Percentiles rank a stretch among this genome's conserved stretches.
These are phyloP conservation scores for Syrrhaptes paradoxus DNA, from an alignment of 2,113 vertebrate species.

Conservation along the genomic window DNA sequence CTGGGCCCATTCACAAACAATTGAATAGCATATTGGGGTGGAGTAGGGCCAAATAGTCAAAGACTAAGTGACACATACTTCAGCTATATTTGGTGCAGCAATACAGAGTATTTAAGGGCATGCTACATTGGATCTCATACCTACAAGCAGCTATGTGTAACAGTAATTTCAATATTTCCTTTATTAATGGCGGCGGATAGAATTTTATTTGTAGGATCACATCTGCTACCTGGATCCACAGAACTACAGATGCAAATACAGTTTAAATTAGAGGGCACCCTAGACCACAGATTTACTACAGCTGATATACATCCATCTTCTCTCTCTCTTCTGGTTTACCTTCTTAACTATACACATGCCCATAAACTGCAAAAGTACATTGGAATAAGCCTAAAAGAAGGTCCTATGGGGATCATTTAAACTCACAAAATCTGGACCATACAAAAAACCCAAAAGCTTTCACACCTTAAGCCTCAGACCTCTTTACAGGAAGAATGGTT, in stretches of 20 bases:
- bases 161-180: not conserved
- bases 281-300: not conserved
- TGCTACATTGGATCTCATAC: not conserved
- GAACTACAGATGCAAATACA: not conserved
- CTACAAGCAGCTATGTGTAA: not conserved
- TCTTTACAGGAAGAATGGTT: not conserved
- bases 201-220: not conserved
- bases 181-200: not conserved
- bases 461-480: not conserved
- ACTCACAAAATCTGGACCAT: not conserved
- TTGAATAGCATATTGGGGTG: not conserved
- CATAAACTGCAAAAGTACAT: not conserved
- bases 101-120: not conserved
- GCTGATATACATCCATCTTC: not conserved
- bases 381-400: not conserved
- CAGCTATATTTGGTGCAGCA: not conserved
- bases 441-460: not conserved
- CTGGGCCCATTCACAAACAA: conserved; percentile 62
- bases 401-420: not conserved
- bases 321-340: not conserved
- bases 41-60: not conserved
- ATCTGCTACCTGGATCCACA: not conserved
- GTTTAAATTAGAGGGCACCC: not conserved
- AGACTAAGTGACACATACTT: not conserved
- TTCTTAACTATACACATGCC: not conserved